Evolutionary conservation across 2,113 vertebrate genomes (phyloP), one percentile per base, ranked within the genome.

Genomic region (Tapirus terrestris): DNA sequence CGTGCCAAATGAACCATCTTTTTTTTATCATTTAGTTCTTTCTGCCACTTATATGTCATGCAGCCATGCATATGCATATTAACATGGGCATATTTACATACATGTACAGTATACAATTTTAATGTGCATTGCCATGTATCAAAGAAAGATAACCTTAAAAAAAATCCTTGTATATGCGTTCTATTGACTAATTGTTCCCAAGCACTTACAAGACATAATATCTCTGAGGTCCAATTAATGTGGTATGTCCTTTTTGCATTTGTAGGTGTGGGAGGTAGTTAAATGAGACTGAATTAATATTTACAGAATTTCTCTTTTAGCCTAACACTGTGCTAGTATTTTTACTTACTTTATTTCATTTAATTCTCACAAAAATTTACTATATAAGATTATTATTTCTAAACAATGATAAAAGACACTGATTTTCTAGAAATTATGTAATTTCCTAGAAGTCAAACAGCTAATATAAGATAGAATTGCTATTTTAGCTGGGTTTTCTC

Each of bases 1-100:
- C 10, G 43, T 11, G 6, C 16, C 63, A 89, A 68, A 13, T 61
- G 58, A 75, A 83, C 33, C 61, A 45, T 48, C 12, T 68, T 96
- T 91, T 86, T 53, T 67, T 93, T 68, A 29, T 79, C 23, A 27
- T 86, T 87, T 53, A 91, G 58, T 94, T 84, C 75, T 63, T 83
- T 61, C 63, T 61, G 33, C 4, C 25, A 33, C 11, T 68, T 80
- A 2, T 43, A 61, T 23, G 11, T 51, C 31, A 53, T 21, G 39
- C 3, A 43, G 11, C 3, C 48, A 27, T 27, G 43, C 11, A 13
- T 45, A 45, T 53, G 5, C 27, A 43, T 43, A 43, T 63, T 61
- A 67, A 51, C 48, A 14, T 61, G 70, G 1, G 1, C 43, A 31
- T 85, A 67, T 89, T 77, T 73, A 53, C 11, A 53, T 21, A 48